Conservation (phyloP, 2,888 invertebrate species). For the Drosophila lutescens region DNA sequence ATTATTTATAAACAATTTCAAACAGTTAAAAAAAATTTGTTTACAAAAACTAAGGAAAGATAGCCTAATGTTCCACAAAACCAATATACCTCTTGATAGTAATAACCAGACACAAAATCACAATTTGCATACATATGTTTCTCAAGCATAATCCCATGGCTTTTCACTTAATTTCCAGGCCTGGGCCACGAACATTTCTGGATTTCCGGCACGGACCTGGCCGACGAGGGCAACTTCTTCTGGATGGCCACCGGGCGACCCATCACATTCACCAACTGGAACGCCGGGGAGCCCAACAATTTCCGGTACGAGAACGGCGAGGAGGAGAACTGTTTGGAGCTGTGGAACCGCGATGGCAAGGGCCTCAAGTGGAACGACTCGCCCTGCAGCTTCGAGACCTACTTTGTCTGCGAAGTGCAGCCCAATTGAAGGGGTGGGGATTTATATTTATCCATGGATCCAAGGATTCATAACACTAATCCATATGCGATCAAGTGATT, state of each 20-base stretch:
- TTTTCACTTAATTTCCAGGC: constrained; percentile 85
- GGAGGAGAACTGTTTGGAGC: constrained; percentile 95
- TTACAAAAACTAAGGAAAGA: no score
- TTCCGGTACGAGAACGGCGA: constrained; percentile 95
- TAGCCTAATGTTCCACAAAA: neutral
- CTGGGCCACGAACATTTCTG: constrained; percentile 96
- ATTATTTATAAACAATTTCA: no score
- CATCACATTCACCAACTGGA: constrained; percentile 96
- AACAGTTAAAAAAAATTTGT: no score
- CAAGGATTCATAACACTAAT: no score
- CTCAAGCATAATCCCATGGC: neutral
- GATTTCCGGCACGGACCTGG: constrained; percentile 96
- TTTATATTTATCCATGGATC: no score
- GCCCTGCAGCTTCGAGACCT: constrained; percentile 96
- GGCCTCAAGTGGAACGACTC: constrained; percentile 97
- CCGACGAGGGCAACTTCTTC: constrained; percentile 95
- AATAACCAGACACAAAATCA: neutral
- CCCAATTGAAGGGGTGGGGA: constrained; percentile 63
- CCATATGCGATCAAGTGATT: constrained; percentile 11
- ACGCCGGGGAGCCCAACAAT: constrained; percentile 96
- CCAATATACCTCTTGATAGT: neutral
- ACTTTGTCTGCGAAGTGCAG: constrained; percentile 94
- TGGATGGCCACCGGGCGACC: constrained; percentile 97
- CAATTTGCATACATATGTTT: neutral
- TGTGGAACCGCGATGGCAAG: constrained; percentile 95